phyloP scores from a whole-genome alignment of 2,797 vertebrate species.

The Microhierax caerulescens region DNA sequence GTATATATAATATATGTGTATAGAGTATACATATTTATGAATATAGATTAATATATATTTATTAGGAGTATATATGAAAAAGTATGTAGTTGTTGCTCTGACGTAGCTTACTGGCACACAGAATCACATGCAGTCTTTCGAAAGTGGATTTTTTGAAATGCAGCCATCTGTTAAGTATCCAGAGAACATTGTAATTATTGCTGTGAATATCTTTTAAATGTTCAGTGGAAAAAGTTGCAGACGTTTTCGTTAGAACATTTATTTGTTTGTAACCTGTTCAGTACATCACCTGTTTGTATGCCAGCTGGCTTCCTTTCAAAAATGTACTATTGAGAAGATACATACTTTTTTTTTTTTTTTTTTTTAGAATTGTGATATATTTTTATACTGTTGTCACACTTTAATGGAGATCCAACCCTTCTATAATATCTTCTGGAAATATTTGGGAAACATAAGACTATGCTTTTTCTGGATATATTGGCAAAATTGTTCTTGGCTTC shows the following conservation, averaged over 20 bases:
- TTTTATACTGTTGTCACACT: neutral
- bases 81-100: neutral
- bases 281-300: neutral
- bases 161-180: neutral
- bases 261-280: conserved; percentile 50
- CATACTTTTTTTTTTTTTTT: neutral
- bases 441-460: neutral
- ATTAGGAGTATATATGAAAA: neutral
- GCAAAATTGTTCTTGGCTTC: conserved; percentile 11
- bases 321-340: neutral
- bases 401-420: neutral
- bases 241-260: neutral
- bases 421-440: neutral
- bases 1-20: neutral
- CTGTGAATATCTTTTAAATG: conserved; percentile 14
- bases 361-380: neutral
- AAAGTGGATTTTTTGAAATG: neutral
- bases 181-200: conserved; percentile 1
- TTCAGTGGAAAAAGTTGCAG: conserved; percentile 15
- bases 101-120: neutral
- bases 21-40: neutral
- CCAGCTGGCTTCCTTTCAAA: conserved; percentile 26
- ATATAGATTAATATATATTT: neutral
- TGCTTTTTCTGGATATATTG: neutral
- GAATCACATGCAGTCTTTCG: neutral